Evolutionary conservation across 64 coral and sea anemone genomes (phyloP).

Genomic region (Actinia tenebrosa): DNA sequence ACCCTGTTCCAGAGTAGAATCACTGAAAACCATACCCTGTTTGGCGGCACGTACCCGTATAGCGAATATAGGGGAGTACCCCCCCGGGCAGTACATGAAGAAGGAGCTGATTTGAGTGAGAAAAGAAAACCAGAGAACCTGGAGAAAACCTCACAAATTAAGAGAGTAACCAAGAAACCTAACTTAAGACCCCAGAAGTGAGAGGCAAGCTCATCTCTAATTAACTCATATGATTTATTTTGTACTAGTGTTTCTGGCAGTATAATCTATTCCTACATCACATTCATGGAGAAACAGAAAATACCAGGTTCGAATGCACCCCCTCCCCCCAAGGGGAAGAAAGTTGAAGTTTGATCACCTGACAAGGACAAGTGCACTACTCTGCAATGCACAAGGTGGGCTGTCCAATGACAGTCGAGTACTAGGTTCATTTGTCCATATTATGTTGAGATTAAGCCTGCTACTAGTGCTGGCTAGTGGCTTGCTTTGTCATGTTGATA

Average conservation of each 20-base stretch:
- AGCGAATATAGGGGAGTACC: too few species aligned
- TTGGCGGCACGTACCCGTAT: too few species aligned
- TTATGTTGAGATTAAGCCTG: not conserved
- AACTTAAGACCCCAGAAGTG: too few species aligned
- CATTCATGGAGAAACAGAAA: conserved; percentile 65
- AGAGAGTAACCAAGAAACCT: too few species aligned
- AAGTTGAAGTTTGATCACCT: conserved; percentile 1
- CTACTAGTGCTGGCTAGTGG: not conserved
- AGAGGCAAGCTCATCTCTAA: too few species aligned
- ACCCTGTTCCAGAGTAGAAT: too few species aligned
- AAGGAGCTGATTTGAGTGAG: too few species aligned
- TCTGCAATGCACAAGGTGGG: not conserved
- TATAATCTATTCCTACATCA: conserved; percentile 83
- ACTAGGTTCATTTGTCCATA: not conserved
- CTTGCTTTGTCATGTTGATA: not conserved
- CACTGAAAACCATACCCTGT: too few species aligned
- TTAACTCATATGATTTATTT: not conserved
- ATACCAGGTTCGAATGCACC: not conserved
- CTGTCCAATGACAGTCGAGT: conserved; percentile 12
- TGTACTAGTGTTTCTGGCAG: conserved; percentile 74
- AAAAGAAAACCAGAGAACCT: too few species aligned
- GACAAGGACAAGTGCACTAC: not conserved
- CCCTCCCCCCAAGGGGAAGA: conserved; percentile 7
- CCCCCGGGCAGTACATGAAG: too few species aligned
- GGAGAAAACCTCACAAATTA: too few species aligned